Evolutionary conservation across 2,888 invertebrate species (phyloP).

Genomic region (Lymantria dispar): DNA sequence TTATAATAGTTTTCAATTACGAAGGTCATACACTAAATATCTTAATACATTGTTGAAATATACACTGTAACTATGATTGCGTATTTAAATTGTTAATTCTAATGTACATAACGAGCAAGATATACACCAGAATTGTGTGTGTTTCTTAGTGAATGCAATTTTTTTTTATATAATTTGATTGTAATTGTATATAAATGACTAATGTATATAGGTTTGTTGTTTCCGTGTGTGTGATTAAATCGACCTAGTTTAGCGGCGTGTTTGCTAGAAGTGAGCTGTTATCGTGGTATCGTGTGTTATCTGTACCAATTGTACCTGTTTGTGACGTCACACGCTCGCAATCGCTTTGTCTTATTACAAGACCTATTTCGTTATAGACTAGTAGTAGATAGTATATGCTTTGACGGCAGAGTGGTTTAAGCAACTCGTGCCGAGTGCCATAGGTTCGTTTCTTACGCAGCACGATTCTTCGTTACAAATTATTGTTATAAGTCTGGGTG

Average conservation of each 20-base stretch:
- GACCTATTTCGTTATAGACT: too few relatives aligned
- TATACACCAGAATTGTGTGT: not conserved
- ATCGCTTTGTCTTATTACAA: not conserved
- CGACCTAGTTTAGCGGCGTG: constrained; percentile 25
- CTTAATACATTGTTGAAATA: too few relatives aligned
- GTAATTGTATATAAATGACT: constrained; percentile 29
- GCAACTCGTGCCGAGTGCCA: too few relatives aligned
- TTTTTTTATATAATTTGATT: constrained; percentile 8
- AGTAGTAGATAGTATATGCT: too few relatives aligned
- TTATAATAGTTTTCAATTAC: too few relatives aligned
- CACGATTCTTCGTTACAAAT: too few relatives aligned
- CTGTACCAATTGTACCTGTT: constrained; percentile 45
- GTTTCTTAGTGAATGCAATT: constrained; percentile 16
- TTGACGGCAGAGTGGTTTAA: too few relatives aligned
- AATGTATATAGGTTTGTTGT: constrained; percentile 36
- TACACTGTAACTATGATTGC: too few relatives aligned
- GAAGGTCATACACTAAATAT: too few relatives aligned
- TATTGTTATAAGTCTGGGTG: too few relatives aligned
- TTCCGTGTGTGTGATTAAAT: constrained; percentile 27
- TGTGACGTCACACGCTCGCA: constrained; percentile 52
- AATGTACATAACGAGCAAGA: not conserved
- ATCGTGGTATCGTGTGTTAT: constrained; percentile 51
- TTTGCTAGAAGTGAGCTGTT: constrained; percentile 26
- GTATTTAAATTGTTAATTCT: too few relatives aligned
- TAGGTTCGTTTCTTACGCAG: too few relatives aligned